These are phyloP conservation scores for Piliocolobus tephrosceles DNA, from an alignment of 2,113 vertebrate genomes.

Conservation along the genomic window DNA sequence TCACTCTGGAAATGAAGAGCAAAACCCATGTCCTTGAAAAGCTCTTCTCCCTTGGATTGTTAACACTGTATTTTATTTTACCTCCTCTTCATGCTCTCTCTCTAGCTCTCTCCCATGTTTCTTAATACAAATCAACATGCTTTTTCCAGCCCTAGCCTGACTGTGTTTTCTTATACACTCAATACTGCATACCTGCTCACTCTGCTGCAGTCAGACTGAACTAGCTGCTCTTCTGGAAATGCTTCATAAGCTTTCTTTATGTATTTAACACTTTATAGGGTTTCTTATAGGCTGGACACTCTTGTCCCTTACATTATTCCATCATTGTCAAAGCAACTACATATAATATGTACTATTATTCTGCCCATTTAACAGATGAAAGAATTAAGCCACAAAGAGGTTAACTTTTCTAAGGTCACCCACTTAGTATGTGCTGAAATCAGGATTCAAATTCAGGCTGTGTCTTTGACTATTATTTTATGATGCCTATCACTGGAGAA, in stretches of 20 bases:
- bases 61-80: background rate
- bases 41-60: background rate
- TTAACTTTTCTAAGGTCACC: background rate
- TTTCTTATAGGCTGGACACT: background rate
- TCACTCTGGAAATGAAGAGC: background rate
- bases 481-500: background rate
- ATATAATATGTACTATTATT: background rate
- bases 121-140: background rate
- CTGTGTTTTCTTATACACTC: background rate
- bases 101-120: background rate
- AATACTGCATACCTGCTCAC: background rate
- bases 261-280: background rate
- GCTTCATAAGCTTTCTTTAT: background rate
- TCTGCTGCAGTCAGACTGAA: background rate
- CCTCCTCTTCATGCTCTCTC: background rate
- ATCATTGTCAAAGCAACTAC: background rate
- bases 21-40: background rate
- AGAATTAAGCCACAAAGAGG: background rate
- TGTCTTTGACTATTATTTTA: background rate
- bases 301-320: background rate
- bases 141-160: background rate
- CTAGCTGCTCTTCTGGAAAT: background rate
- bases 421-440: background rate
- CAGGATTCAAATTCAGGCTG: background rate
- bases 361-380: background rate